Base-by-base conservation (phyloP, 2,113 vertebrate genomes). In the Tachuris rubrigastra region DNA sequence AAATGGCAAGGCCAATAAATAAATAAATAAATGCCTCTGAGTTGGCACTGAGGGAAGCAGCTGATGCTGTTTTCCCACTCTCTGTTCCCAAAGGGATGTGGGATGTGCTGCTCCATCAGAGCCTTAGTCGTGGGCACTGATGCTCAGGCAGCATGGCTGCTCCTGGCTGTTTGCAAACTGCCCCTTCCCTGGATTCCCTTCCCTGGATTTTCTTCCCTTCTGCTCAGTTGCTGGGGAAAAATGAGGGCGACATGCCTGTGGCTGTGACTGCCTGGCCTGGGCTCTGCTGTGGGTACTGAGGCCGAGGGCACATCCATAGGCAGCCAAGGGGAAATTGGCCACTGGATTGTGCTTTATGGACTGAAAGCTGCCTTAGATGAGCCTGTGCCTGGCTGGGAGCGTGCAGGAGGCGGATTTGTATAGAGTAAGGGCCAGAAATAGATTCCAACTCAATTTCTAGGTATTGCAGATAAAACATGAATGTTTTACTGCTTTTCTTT, bases 81-180 rank as follows among this genome's bases (percentile, higher is more conserved):
- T 13, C 16, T 4, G 0, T 81, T 55, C 74, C 60, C 12, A 3
- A 31, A 42, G 52, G 84, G 67, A 37, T n/a, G 41, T 2, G 15
- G 68, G 53, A 19, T n/a, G 3, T 52, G 37, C 69, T 87, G 66
- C 60, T 56, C 47, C 71, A 0, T 27, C 11, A 5, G 62, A 94
- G n/a, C 63, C 66, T 75, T 50, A 35, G 56, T 37, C 39, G 15
- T 3, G 4, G 33, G 46, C 49, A 7, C 13, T 12, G 72, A 20
- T 66, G 71, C 67, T 0, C 0, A 19, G 20, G 55, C 3, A 5
- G 53, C 0, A 0, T 20, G 42, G n/a, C 41, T 75, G 46, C 47
- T 44, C 41, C 13, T 66, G 75, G 49, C 46, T 90, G 20, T 55
- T 89, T 31, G 17, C 39, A 79, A 21, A 35, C 33, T 1, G 0